Base-by-base conservation (phyloP, 2,888 invertebrate genomes). In the Rhingia rostrata region DNA sequence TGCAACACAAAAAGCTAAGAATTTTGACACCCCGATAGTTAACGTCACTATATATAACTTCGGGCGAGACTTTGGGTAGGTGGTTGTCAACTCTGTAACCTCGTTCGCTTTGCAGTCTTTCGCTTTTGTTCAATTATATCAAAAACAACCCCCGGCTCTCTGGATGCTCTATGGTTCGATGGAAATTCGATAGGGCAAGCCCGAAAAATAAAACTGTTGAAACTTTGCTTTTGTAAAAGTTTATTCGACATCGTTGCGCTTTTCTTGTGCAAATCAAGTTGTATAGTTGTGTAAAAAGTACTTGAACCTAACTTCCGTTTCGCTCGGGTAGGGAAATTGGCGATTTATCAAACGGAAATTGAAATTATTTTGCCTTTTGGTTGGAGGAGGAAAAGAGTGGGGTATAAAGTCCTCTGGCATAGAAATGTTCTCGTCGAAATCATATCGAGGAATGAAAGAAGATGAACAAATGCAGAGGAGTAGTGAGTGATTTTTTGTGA, bases 281-380 rank as follows among this genome's bases (percentile, higher is more conserved):
- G 49, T 49, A 78, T 51, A 64, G 70, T 78, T 79, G 64, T 73
- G 80, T 54, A 80, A 72, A 79, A 72, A 70, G 70, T 73, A 80
- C 67, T 80, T 73, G 73, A 80, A 67, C 73, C 61, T 54, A 80
- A 80, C 80, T 80, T 80, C 73, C 73, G 73, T 80, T 80, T 41
- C 73, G 80, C 67, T 67, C 61, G 80, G 67, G 49, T 74, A 80
- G 67, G 80, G 80, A 80, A 80, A 80, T 80, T 80, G 80, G 80
- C 80, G 80, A 80, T 80, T 80, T 80, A 80, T 80, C 80, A 80
- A 80, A 80, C 80, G 80, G 73, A 80, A 80, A 80, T 80, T 80
- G 80, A 80, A 80, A 80, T 80, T 80, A 80, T 80, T 80, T 80
- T 66, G 47, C 61, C 66, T 80, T 61, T 60, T 33, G n/a, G 56